phyloP scores from a whole-genome alignment of 2,113 vertebrate genomes.

The Hypanus sabinus region DNA sequence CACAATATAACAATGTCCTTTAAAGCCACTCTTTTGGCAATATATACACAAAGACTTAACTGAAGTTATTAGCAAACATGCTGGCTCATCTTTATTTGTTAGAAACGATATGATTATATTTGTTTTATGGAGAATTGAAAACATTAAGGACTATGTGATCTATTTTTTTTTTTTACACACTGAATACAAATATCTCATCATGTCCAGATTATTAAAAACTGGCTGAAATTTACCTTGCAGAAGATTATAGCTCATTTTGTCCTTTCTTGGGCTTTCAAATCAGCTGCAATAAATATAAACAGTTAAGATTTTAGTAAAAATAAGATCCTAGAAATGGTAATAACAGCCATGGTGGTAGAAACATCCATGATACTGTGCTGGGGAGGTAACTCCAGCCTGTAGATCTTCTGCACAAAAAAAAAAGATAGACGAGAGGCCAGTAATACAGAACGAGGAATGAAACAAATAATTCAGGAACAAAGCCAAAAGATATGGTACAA shows the following conservation, averaged over 20 bases:
- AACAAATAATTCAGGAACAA: constrained; percentile 6
- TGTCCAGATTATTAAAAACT: not conserved
- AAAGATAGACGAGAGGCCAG: not conserved
- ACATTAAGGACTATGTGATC: not conserved
- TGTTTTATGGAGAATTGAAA: not conserved
- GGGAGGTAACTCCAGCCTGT: not conserved
- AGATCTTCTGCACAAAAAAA: not conserved
- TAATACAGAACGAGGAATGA: not conserved
- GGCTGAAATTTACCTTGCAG: not conserved
- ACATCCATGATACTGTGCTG: constrained; percentile 11
- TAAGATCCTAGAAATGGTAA: not conserved
- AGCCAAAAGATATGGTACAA: not conserved
- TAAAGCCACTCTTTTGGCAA: not conserved
- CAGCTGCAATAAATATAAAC: constrained; percentile 11
- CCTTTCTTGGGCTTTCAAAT: not conserved
- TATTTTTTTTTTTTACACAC: no score
- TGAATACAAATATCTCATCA: not conserved
- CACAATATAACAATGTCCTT: not conserved
- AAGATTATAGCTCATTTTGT: not conserved
- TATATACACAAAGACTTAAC: not conserved
- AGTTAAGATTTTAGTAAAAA: not conserved
- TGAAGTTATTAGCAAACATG: not conserved
- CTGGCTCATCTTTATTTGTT: constrained; percentile 8
- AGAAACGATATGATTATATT: no score
- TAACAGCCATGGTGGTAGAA: not conserved